Conservation (phyloP, 2,113 vertebrate species). For the Aldabrachelys gigantea region DNA sequence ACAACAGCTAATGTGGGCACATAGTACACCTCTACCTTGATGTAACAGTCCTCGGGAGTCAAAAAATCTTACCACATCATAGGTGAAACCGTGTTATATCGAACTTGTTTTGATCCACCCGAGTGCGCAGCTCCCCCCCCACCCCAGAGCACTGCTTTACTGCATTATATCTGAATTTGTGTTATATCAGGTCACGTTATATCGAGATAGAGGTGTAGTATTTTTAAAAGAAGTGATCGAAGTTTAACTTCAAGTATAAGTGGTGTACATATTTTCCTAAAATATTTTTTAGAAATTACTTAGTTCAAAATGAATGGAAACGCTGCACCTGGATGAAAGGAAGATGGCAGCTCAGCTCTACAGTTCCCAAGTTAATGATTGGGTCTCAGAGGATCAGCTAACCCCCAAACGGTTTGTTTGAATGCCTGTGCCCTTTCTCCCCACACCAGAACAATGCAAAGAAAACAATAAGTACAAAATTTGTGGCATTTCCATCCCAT, state of each 20-base stretch:
- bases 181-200: too few relatives aligned
- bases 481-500: not conserved
- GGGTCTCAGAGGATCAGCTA: not conserved
- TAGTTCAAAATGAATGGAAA: not conserved
- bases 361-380: not conserved
- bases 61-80: too few relatives aligned
- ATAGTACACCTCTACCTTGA: too few relatives aligned
- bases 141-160: too few relatives aligned
- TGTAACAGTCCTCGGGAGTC: too few relatives aligned
- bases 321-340: not conserved
- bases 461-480: not conserved
- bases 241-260: not conserved
- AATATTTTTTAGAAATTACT: not conserved
- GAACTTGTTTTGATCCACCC: too few relatives aligned
- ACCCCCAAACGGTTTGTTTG: not conserved
- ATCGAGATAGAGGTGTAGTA: not conserved
- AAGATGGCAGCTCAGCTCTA: not conserved
- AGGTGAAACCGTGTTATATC: too few relatives aligned
- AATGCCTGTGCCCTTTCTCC: not conserved
- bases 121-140: too few relatives aligned
- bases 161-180: too few relatives aligned
- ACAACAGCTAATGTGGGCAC: not conserved
- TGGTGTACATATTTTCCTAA: not conserved
- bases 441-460: not conserved
- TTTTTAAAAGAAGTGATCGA: not conserved